These are phyloP conservation scores for Condylura cristata DNA, from an alignment of 2,113 vertebrate species.

Conservation along the genomic window DNA sequence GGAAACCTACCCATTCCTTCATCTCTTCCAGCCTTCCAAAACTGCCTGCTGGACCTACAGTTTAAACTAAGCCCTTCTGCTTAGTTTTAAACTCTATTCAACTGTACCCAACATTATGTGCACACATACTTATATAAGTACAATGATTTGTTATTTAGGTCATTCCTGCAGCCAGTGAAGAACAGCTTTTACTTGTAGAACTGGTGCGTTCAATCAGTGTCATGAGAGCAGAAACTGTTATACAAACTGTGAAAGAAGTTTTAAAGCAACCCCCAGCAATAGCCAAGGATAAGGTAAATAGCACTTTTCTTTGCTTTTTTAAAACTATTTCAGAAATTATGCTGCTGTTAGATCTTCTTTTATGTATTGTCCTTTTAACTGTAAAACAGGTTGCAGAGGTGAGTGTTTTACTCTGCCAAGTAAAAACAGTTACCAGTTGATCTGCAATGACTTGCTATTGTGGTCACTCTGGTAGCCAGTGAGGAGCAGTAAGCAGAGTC, in stretches of 20 bases:
- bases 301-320: neutral
- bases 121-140: neutral
- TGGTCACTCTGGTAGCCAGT: neutral
- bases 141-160: conserved; percentile 87
- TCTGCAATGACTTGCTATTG: neutral
- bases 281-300: conserved; percentile 94
- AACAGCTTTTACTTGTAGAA: conserved; percentile 96
- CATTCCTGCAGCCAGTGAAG: conserved; percentile 95
- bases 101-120: neutral
- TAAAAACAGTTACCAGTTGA: neutral
- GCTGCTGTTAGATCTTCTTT: neutral
- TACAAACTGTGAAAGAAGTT: conserved; percentile 98
- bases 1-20: no score
- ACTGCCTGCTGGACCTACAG: no score
- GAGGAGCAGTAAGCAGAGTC: neutral
- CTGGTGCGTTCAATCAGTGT: conserved; percentile 97
- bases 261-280: conserved; percentile 98
- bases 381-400: neutral
- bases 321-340: neutral
- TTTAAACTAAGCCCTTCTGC: no score
- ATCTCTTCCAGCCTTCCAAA: no score
- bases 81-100: no score
- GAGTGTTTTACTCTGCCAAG: neutral
- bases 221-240: conserved; percentile 98
- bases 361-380: neutral